phyloP scores from a whole-genome alignment of 35 echinoderm and acorn worm genomes.

The Lytechinus pictus region DNA sequence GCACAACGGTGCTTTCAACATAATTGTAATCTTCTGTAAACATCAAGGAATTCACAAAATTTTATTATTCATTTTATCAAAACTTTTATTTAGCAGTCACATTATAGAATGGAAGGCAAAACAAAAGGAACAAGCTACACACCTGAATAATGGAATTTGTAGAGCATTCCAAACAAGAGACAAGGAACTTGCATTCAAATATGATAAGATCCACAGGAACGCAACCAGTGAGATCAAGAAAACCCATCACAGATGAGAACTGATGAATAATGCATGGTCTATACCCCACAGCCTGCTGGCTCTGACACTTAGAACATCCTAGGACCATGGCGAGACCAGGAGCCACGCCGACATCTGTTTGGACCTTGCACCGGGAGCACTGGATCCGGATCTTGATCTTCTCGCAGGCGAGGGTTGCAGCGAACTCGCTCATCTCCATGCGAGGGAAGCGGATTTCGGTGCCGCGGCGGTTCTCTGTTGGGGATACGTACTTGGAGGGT shows the following conservation, averaged over 20 bases:
- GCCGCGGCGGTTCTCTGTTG: slow-evolving; percentile 68
- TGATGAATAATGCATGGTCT: slow-evolving; percentile 81
- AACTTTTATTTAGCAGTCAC: no score
- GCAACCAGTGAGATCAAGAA: slow-evolving; percentile 88
- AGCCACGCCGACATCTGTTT: slow-evolving; percentile 64
- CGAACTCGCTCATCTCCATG: slow-evolving; percentile 64
- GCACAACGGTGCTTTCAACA: no score
- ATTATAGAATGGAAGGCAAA: background rate
- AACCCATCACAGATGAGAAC: slow-evolving; percentile 79
- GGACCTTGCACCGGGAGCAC: slow-evolving; percentile 80
- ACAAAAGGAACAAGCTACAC: background rate
- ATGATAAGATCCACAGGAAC: slow-evolving; percentile 83
- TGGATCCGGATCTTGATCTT: slow-evolving; percentile 74
- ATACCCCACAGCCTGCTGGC: slow-evolving; percentile 75
- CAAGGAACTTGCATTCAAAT: slow-evolving; percentile 58
- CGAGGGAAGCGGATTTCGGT: slow-evolving; percentile 80
- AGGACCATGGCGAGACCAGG: slow-evolving; percentile 62
- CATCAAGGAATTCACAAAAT: no score
- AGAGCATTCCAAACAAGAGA: slow-evolving; percentile 79
- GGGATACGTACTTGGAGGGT: slow-evolving; percentile 52
- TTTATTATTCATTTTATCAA: no score
- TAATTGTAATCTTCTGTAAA: no score
- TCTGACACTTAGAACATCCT: slow-evolving; percentile 73
- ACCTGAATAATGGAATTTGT: slow-evolving; percentile 74
- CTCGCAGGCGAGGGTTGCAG: slow-evolving; percentile 55